Evolutionary conservation across 1,140 invertebrate species (phyloP).

Genomic region (Drosophila azteca): DNA sequence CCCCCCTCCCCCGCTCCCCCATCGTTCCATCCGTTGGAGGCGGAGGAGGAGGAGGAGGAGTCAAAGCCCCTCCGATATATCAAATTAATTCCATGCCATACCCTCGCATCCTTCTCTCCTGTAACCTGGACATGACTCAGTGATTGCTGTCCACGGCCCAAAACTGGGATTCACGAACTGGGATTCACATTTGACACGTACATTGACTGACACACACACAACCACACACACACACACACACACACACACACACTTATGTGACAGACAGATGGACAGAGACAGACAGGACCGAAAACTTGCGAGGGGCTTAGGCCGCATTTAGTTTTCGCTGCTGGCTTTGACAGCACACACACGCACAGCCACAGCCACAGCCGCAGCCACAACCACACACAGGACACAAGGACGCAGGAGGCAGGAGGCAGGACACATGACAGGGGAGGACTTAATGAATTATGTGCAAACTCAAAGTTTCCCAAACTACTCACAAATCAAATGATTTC

Average conservation of each 20-base stretch:
- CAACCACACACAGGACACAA: background rate
- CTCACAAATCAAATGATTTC: constrained; percentile 52
- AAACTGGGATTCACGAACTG: constrained; percentile 16
- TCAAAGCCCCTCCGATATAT: constrained; percentile 26
- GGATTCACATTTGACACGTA: constrained; percentile 51
- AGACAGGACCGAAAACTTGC: constrained; percentile 31
- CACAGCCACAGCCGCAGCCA: too few relatives aligned
- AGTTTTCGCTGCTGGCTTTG: constrained; percentile 38
- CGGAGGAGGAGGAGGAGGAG: constrained; percentile 32
- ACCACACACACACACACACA: constrained; percentile 20
- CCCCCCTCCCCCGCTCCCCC: background rate
- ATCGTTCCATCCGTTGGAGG: background rate
- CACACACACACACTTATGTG: constrained; percentile 36
- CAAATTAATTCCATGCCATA: constrained; percentile 31
- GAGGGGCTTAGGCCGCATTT: constrained; percentile 42
- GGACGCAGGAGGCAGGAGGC: constrained; percentile 19
- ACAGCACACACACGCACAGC: constrained; percentile 17
- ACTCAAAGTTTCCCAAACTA: constrained; percentile 36
- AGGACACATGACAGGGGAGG: constrained; percentile 19
- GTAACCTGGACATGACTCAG: background rate
- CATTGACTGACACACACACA: background rate
- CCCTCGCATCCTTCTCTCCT: constrained; percentile 15
- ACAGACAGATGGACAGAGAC: constrained; percentile 7
- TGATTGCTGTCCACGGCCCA: constrained; percentile 32
- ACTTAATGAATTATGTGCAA: constrained; percentile 56